phyloP scores from a whole-genome alignment of 1,140 invertebrate genomes.

The Drosophila funebris region DNA sequence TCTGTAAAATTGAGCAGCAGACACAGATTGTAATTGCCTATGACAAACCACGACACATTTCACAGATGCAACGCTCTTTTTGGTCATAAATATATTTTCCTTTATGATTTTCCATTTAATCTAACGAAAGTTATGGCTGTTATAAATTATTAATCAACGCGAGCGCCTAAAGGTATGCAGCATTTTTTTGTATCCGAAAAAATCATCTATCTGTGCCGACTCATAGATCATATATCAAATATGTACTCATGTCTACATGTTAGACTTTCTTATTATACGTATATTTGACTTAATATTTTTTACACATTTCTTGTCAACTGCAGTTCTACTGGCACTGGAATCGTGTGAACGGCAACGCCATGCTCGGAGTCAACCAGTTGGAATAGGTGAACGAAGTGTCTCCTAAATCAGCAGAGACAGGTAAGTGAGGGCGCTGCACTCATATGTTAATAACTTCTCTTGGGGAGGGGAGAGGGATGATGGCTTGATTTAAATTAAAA shows the following conservation, averaged over 20 bases:
- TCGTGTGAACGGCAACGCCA: background rate
- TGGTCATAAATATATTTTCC: too few species aligned
- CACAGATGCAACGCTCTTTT: too few species aligned
- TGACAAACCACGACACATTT: too few species aligned
- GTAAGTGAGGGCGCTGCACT: conserved; percentile 52
- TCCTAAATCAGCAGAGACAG: conserved; percentile 31
- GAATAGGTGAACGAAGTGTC: conserved; percentile 28
- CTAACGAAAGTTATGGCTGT: too few species aligned
- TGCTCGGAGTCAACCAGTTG: conserved; percentile 24
- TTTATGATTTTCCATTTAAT: too few species aligned
- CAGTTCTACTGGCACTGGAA: conserved; percentile 15
- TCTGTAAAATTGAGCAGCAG: too few species aligned
- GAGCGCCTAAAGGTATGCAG: too few species aligned
- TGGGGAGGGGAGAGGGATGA: conserved; percentile 15
- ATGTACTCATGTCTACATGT: background rate
- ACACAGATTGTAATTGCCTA: too few species aligned
- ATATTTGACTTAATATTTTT: background rate
- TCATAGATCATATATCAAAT: too few species aligned
- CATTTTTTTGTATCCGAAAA: too few species aligned
- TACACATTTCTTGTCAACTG: conserved; percentile 4
- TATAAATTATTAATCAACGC: too few species aligned
- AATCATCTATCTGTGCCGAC: too few species aligned
- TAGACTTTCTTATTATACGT: background rate
- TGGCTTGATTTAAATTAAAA: conserved; percentile 81
- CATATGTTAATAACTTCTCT: conserved; percentile 62